These are phyloP conservation scores for Crocallis elinguaria DNA, from an alignment of 2,888 invertebrate species.

Conservation along the genomic window DNA sequence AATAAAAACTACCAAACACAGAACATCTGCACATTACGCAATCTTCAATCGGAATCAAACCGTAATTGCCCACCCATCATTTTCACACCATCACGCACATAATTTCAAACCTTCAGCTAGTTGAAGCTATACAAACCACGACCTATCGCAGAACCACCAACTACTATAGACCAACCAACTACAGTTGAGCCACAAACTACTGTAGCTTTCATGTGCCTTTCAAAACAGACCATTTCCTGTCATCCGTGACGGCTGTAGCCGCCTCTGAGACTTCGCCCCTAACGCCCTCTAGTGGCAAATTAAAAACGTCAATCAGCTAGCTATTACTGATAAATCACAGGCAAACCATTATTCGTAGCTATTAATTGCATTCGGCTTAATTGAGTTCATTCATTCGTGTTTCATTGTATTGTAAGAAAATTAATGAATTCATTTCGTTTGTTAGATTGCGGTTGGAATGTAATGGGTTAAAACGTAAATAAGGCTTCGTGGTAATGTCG, in stretches of 20 bases:
- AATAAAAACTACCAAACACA: background rate
- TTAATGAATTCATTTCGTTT: constrained; percentile 64
- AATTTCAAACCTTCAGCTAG: constrained; percentile 20
- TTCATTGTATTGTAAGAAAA: constrained; percentile 59
- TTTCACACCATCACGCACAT: constrained; percentile 31
- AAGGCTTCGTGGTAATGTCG: constrained; percentile 26
- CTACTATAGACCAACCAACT: constrained; percentile 7
- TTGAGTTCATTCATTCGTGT: constrained; percentile 71
- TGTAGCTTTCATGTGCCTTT: constrained; percentile 42
- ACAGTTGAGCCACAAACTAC: constrained; percentile 38
- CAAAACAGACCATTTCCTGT: constrained; percentile 51
- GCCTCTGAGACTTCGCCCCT: constrained; percentile 48
- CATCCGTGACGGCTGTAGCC: constrained; percentile 52
- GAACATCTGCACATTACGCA: background rate
- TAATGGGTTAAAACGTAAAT: constrained; percentile 47
- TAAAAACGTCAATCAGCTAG: constrained; percentile 80
- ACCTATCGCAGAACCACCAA: constrained; percentile 11
- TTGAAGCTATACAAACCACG: constrained; percentile 6
- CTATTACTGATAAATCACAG: constrained; percentile 76
- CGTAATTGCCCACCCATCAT: constrained; percentile 22
- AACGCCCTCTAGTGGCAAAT: constrained; percentile 57
- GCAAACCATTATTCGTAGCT: constrained; percentile 67
- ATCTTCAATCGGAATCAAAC: constrained; percentile 14
- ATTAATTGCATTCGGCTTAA: constrained; percentile 76
- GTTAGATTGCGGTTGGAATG: constrained; percentile 44